These are phyloP conservation scores for Orchestia grillus DNA, from an alignment of 1,140 invertebrate genomes.

Conservation along the genomic window DNA sequence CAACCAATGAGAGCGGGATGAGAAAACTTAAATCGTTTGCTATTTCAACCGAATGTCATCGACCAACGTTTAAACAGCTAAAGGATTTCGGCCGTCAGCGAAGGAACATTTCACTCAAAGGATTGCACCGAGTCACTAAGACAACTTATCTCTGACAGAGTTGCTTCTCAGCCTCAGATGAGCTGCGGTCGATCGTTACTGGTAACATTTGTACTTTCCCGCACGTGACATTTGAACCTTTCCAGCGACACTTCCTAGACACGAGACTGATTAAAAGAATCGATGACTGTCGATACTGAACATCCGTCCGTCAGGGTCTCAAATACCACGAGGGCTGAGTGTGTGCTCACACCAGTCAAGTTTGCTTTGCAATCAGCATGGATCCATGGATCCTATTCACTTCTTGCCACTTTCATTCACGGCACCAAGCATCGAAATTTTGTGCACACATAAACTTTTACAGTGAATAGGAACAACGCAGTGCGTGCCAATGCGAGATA, in stretches of 20 bases:
- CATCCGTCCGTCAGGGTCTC: neutral
- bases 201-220: constrained; percentile 52
- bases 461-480: neutral
- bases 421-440: neutral
- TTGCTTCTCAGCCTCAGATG: neutral
- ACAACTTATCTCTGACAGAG: neutral
- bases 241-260: neutral
- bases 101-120: neutral
- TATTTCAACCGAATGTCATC: neutral
- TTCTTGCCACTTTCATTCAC: neutral
- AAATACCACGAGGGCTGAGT: neutral
- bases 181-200: constrained; percentile 1
- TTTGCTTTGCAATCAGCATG: neutral
- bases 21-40: neutral
- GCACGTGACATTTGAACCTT: neutral
- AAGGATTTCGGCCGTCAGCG: neutral
- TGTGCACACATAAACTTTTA: neutral
- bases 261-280: constrained; percentile 34
- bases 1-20: neutral
- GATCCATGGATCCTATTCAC: neutral
- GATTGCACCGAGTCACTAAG: neutral
- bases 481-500: neutral
- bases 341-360: neutral
- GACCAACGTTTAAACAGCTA: neutral
- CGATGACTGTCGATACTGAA: constrained; percentile 15